A percentile compares a stretch with the other conserved stretches of the same genome.
phyloP scores from a whole-genome alignment of 23 tunicate species.

The Trididemnum miniatum region DNA sequence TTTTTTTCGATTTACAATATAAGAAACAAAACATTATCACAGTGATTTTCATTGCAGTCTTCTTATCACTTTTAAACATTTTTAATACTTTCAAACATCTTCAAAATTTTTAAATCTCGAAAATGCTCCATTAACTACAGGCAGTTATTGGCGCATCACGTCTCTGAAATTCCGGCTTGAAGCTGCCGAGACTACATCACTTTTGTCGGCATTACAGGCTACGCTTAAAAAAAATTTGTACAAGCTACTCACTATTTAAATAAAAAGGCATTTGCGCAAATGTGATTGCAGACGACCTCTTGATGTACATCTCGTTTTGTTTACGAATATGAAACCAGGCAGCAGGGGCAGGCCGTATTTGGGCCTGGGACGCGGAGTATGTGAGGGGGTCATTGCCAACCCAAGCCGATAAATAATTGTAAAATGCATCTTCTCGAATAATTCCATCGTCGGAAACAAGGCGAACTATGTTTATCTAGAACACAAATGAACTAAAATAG shows the following conservation, averaged over 20 bases:
- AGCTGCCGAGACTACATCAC: no score
- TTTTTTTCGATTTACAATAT: no score
- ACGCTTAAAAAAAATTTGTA: no score
- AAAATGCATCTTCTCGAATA: conserved; percentile 81
- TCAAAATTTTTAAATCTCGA: no score
- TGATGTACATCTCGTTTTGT: conserved; percentile 45
- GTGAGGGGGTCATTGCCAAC: conserved; percentile 69
- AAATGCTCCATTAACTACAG: no score
- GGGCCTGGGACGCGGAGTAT: conserved; percentile 73
- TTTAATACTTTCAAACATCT: no score
- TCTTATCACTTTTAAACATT: no score
- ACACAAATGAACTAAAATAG: neutral
- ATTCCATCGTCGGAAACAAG: conserved; percentile 81
- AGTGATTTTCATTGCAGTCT: no score
- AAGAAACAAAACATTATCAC: no score
- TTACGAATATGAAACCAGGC: conserved; percentile 34
- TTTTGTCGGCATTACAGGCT: no score
- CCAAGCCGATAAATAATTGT: conserved; percentile 93
- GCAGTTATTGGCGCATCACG: no score
- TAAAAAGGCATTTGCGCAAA: conserved; percentile 92
- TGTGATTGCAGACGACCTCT: conserved; percentile 45
- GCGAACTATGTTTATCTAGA: conserved; percentile 67
- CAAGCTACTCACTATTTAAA: conserved; percentile 82
- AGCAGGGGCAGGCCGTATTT: conserved; percentile 50
- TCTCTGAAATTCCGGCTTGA: no score